A percentile compares a stretch with the other conserved stretches of the same genome.
phyloP scores from a whole-genome alignment of 2,888 invertebrate genomes.

The Aporophyla lueneburgensis region DNA sequence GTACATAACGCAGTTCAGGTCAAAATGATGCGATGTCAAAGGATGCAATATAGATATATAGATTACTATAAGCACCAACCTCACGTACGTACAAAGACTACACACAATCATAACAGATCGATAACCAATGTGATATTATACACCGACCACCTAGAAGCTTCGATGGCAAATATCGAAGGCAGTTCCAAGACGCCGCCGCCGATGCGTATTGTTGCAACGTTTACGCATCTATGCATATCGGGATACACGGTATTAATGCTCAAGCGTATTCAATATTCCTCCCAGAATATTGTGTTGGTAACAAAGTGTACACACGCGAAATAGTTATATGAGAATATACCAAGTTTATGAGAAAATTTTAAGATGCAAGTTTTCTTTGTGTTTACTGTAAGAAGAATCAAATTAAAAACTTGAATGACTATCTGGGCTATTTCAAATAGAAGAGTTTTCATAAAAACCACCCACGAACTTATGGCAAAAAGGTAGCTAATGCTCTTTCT shows the following conservation, averaged over 20 bases:
- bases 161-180: background rate
- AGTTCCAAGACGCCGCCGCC: background rate
- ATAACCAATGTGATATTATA: background rate
- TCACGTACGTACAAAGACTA: background rate
- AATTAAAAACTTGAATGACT: background rate
- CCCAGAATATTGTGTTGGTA: background rate
- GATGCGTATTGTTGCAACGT: background rate
- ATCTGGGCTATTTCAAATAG: background rate
- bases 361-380: background rate
- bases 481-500: background rate
- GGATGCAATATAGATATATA: background rate
- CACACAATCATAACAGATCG: constrained; percentile 1
- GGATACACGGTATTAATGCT: background rate
- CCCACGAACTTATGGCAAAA: background rate
- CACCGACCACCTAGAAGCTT: background rate
- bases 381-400: background rate
- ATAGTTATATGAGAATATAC: background rate
- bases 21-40: constrained; percentile 6
- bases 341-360: background rate
- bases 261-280: background rate
- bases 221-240: too few relatives aligned
- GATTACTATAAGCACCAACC: background rate
- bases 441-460: background rate
- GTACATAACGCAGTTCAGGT: background rate
- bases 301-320: background rate